Conservation (phyloP, 2,888 invertebrate genomes). For the Lithosia quadra region DNA sequence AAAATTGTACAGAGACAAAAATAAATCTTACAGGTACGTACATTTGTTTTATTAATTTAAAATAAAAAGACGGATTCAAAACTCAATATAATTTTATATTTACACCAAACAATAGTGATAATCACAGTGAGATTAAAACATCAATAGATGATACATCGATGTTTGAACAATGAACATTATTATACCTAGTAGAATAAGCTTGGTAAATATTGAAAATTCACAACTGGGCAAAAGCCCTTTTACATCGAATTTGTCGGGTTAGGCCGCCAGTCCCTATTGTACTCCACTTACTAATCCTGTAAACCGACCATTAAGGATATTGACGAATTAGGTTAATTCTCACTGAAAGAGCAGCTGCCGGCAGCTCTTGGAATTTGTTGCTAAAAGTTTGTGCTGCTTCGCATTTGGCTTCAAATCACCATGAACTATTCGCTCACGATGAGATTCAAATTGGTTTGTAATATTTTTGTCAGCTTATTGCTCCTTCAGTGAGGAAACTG, state of each 20-base stretch:
- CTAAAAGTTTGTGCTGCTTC: too few relatives aligned
- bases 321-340: background rate
- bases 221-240: slow-evolving; percentile 42
- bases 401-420: too few relatives aligned
- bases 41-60: slow-evolving; percentile 14
- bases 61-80: slow-evolving; percentile 57
- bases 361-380: too few relatives aligned
- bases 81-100: slow-evolving; percentile 78
- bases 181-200: slow-evolving; percentile 41
- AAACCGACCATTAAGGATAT: background rate
- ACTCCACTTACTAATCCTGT: background rate
- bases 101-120: slow-evolving; percentile 79
- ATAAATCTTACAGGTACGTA: slow-evolving; percentile 33
- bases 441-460: slow-evolving; percentile 29
- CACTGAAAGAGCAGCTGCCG: background rate
- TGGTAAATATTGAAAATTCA: slow-evolving; percentile 40
- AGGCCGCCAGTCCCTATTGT: background rate
- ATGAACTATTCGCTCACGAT: background rate
- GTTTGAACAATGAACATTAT: slow-evolving; percentile 56
- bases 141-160: slow-evolving; percentile 68
- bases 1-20: slow-evolving; percentile 37
- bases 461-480: background rate
- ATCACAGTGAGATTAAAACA: slow-evolving; percentile 81
- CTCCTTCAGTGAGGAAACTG: background rate
- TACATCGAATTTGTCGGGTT: slow-evolving; percentile 4